Evolutionary conservation across 2,888 invertebrate species (phyloP).

Genomic region (Polyommatus iphigenia): DNA sequence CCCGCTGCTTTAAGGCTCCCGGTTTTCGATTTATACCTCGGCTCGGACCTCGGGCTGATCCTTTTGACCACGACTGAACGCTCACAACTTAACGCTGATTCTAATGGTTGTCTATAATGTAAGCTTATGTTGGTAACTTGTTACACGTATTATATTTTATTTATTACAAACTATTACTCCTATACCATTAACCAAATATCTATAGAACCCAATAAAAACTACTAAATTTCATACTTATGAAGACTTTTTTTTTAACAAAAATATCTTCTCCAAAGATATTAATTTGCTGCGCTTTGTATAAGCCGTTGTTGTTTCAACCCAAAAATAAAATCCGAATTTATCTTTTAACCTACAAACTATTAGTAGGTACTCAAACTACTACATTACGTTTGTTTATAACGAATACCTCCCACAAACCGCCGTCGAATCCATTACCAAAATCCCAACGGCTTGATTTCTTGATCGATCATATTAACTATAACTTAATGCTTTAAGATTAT

Average conservation of each 20-base stretch:
- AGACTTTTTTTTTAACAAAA: too few species aligned
- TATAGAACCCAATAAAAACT: too few species aligned
- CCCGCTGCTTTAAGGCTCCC: slow-evolving; percentile 75
- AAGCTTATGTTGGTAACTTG: neutral
- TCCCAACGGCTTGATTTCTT: slow-evolving; percentile 66
- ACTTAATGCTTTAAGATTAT: slow-evolving; percentile 75
- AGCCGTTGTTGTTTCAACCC: too few species aligned
- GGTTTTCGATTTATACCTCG: slow-evolving; percentile 41
- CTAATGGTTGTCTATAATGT: neutral
- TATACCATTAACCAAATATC: too few species aligned
- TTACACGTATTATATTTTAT: neutral
- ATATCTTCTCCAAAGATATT: too few species aligned
- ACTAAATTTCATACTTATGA: too few species aligned
- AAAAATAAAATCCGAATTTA: too few species aligned
- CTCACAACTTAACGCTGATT: slow-evolving; percentile 12
- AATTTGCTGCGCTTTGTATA: too few species aligned
- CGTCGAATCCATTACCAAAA: slow-evolving; percentile 31
- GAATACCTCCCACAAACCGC: slow-evolving; percentile 23
- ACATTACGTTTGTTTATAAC: neutral
- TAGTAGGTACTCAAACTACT: neutral
- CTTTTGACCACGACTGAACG: neutral
- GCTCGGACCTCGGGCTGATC: neutral
- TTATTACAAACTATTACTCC: too few species aligned
- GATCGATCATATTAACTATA: slow-evolving; percentile 77
- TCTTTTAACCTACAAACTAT: neutral